These are phyloP conservation scores for Lepus townsendii DNA, from an alignment of 2,797 vertebrate genomes.

Conservation along the genomic window DNA sequence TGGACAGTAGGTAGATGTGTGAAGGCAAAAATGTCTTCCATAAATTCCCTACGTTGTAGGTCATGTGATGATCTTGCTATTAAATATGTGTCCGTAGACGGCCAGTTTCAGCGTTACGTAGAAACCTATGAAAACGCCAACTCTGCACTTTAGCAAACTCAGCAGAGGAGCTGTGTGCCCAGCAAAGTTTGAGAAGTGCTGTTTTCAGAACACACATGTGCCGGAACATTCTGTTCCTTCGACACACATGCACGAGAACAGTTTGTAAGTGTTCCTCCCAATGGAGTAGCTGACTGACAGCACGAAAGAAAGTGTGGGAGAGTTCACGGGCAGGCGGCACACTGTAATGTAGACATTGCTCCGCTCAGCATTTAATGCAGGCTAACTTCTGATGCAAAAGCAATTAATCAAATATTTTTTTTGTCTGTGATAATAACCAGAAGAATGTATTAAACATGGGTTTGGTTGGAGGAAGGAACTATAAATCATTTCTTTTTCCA, in stretches of 20 bases:
- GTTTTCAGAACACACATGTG: neutral
- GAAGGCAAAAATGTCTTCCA: slow-evolving; percentile 31
- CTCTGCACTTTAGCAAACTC: slow-evolving; percentile 43
- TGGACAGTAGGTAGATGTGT: slow-evolving; percentile 29
- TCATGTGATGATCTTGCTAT: neutral
- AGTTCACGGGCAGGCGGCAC: neutral
- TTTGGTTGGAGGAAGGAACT: neutral
- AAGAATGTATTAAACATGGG: slow-evolving; percentile 13
- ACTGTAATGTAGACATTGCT: slow-evolving; percentile 17
- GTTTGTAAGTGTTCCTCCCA: neutral
- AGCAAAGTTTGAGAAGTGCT: slow-evolving; percentile 32
- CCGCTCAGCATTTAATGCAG: slow-evolving; percentile 21
- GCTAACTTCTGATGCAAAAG: slow-evolving; percentile 32
- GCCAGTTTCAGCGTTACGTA: neutral
- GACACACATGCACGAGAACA: neutral
- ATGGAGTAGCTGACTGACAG: neutral
- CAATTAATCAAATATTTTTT: neutral
- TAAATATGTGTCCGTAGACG: neutral
- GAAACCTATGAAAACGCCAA: slow-evolving; percentile 19
- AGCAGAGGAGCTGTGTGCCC: neutral
- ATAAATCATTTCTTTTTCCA: slow-evolving; percentile 35
- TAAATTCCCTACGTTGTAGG: neutral
- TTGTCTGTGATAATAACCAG: neutral
- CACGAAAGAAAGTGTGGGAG: slow-evolving; percentile 32
- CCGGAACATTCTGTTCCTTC: neutral